A percentile compares a stretch with the other conserved stretches of the same genome.
These are phyloP conservation scores for Eriocheir sinensis DNA, from an alignment of 1,140 invertebrate genomes.

Conservation along the genomic window DNA sequence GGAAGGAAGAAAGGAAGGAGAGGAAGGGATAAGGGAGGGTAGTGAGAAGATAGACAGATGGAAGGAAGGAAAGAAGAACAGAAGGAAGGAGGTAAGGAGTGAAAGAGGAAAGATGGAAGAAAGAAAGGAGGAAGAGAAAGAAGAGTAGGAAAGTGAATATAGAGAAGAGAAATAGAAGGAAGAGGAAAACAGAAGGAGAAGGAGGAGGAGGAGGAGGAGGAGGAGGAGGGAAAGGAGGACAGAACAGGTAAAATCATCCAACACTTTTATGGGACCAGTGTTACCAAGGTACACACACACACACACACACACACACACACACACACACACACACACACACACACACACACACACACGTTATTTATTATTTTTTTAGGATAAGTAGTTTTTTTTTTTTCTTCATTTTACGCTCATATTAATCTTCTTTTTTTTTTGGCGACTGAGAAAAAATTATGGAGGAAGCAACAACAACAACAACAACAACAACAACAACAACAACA, in stretches of 20 bases:
- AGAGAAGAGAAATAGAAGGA: background rate
- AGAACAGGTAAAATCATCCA: conserved; percentile 19
- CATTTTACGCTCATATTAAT: no score
- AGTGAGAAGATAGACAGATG: no score
- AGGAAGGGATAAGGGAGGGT: background rate
- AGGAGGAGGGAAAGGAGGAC: background rate
- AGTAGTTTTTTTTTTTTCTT: no score
- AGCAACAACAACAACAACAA: no score
- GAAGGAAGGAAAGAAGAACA: background rate
- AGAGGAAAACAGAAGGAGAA: background rate
- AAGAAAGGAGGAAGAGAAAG: background rate
- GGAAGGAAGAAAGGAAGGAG: background rate
- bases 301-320: background rate
- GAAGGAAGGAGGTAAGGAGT: background rate
- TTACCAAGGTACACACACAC: background rate
- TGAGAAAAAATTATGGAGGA: no score
- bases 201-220: background rate
- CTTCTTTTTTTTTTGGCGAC: no score
- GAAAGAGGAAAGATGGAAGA: background rate
- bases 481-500: no score
- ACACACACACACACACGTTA: conserved; percentile 26
- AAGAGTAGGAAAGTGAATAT: background rate
- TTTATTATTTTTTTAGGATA: no score
- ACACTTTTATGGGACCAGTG: conserved; percentile 8
- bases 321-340: conserved; percentile 14